These are phyloP conservation scores for Notamacropus eugenii DNA, from an alignment of 2,797 vertebrate genomes.

Conservation along the genomic window DNA sequence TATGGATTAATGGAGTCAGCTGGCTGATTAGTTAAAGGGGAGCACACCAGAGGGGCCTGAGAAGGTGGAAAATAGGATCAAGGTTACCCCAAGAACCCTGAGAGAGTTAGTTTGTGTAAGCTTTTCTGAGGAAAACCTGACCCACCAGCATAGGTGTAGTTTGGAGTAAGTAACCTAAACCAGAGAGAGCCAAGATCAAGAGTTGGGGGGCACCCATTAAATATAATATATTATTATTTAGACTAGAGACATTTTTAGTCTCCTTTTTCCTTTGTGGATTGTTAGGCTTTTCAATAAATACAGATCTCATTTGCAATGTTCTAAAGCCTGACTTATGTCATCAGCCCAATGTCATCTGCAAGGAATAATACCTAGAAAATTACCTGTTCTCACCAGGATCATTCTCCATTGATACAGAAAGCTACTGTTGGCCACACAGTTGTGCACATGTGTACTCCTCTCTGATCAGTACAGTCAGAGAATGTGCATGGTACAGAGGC, in stretches of 20 bases:
- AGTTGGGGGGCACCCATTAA: background rate
- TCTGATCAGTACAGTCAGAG: background rate
- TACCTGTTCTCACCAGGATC: background rate
- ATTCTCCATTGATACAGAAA: background rate
- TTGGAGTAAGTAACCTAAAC: background rate
- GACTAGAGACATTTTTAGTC: background rate
- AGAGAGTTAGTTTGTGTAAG: background rate
- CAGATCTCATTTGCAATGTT: background rate
- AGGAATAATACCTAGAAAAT: background rate
- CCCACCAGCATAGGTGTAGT: background rate
- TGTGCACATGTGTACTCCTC: background rate
- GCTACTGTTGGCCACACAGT: background rate
- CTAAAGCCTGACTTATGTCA: background rate
- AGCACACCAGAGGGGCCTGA: background rate
- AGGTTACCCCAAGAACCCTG: background rate
- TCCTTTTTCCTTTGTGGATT: background rate
- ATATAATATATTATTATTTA: background rate
- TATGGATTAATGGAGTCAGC: background rate
- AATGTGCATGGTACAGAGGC: background rate
- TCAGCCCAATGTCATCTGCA: background rate
- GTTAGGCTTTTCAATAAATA: background rate
- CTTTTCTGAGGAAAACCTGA: background rate
- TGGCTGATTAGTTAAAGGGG: background rate
- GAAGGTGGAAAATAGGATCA: background rate
- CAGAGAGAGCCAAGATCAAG: background rate